A percentile compares a stretch with the other conserved stretches of the same genome.
Evolutionary conservation across 30 jellyfish, hydroid and myxozoan species (phyloP).

Genomic region (Nemopilema nomurai): DNA sequence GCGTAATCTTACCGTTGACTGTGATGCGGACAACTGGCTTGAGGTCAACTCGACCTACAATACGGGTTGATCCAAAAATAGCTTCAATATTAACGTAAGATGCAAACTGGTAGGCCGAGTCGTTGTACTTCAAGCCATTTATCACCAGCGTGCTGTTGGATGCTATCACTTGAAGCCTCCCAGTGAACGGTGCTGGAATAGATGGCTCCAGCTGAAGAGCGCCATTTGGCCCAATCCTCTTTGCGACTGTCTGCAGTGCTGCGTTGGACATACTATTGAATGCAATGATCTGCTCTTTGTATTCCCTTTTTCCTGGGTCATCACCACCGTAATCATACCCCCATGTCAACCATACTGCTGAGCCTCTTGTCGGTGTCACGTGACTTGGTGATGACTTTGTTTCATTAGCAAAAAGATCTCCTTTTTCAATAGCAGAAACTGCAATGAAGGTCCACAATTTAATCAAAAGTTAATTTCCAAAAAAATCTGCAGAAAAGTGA

Average conservation of each 20-base stretch:
- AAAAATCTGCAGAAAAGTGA: too few species aligned
- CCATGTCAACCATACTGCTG: constrained; percentile 57
- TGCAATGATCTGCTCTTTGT: constrained; percentile 8
- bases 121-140: constrained; percentile 14
- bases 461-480: too few species aligned
- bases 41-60: neutral
- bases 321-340: constrained; percentile 18
- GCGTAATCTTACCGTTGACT: constrained; percentile 31
- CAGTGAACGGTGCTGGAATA: constrained; percentile 20
- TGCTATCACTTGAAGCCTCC: constrained; percentile 27
- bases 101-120: neutral
- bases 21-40: constrained; percentile 12
- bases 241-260: constrained; percentile 2
- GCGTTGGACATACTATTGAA: neutral
- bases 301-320: too few species aligned
- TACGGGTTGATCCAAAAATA: too few species aligned
- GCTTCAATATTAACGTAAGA: neutral
- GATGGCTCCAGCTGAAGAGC: neutral
- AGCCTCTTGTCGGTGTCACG: neutral
- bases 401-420: too few species aligned
- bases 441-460: too few species aligned
- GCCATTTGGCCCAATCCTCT: constrained; percentile 20
- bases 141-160: constrained; percentile 31
- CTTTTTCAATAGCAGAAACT: neutral
- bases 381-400: constrained; percentile 42